These are phyloP conservation scores for Enteromius argenteus DNA, from an alignment of 2,797 vertebrate genomes.

Conservation along the genomic window DNA sequence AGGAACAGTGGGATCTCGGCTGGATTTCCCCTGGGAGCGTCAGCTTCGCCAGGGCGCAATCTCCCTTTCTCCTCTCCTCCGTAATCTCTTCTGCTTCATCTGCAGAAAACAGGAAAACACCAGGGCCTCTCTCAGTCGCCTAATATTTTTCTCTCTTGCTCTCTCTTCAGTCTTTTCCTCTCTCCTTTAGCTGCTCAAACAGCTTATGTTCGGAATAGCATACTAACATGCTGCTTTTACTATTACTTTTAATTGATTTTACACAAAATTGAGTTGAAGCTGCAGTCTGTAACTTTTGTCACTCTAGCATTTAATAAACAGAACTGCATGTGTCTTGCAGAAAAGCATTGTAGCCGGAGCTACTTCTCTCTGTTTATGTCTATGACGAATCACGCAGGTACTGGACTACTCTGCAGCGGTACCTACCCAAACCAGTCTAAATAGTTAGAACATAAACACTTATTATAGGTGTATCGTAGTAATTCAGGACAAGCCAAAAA, in stretches of 20 bases:
- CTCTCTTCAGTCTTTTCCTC: constrained; percentile 2
- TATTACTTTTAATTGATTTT: not conserved
- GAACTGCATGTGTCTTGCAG: too few relatives aligned
- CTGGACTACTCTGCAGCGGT: too few relatives aligned
- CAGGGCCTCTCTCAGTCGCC: constrained; percentile 48
- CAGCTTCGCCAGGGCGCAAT: constrained; percentile 46
- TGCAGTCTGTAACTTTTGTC: too few relatives aligned
- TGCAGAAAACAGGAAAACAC: constrained; percentile 53
- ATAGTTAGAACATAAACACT: too few relatives aligned
- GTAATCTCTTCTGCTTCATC: constrained; percentile 58
- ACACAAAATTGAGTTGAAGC: not conserved
- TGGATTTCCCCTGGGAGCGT: constrained; percentile 54
- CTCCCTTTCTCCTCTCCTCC: constrained; percentile 41
- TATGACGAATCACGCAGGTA: too few relatives aligned
- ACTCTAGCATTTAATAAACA: too few relatives aligned
- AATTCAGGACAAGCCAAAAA: too few relatives aligned
- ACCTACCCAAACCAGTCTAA: too few relatives aligned
- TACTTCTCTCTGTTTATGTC: too few relatives aligned
- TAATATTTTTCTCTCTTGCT: not conserved
- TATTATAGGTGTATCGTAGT: too few relatives aligned
- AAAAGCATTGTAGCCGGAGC: too few relatives aligned
- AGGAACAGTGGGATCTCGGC: constrained; percentile 41
- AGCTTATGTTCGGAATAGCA: not conserved
- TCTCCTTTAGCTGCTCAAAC: not conserved
- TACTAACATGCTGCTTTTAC: not conserved